Conservation (phyloP, 2,888 invertebrate species). For the Drosophila diplacantha region DNA sequence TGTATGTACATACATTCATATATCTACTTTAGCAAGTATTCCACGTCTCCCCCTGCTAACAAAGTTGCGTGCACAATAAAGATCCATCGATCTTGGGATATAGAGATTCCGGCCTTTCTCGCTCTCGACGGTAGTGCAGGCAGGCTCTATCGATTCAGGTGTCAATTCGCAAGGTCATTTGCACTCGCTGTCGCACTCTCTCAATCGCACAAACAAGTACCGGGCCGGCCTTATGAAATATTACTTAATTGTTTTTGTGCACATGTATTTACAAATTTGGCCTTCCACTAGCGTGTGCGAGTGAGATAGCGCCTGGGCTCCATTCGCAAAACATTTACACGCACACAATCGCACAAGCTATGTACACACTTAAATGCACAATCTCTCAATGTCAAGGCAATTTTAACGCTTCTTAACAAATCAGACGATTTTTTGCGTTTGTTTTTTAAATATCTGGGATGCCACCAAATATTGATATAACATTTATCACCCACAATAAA, state of each 20-base stretch:
- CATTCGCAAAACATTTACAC: conserved; percentile 33
- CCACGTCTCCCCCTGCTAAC: neutral
- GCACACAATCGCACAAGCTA: conserved; percentile 7
- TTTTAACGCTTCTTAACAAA: conserved; percentile 35
- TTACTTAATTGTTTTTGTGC: conserved; percentile 33
- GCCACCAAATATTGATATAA: conserved; percentile 41
- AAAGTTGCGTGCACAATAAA: no score
- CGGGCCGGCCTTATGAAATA: conserved; percentile 28
- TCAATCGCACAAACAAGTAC: conserved; percentile 9
- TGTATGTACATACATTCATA: no score
- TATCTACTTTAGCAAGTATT: neutral
- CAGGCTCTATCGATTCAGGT: conserved; percentile 27
- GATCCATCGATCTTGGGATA: conserved; percentile 9
- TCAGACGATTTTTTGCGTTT: neutral
- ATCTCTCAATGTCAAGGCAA: conserved; percentile 66
- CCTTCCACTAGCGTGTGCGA: conserved; percentile 10
- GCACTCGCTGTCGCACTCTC: conserved; percentile 22
- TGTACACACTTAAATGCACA: conserved; percentile 8
- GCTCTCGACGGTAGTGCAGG: conserved; percentile 12
- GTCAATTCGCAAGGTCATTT: conserved; percentile 38
- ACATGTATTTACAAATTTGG: conserved; percentile 28
- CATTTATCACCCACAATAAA: conserved; percentile 29
- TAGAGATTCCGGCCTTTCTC: conserved; percentile 16
- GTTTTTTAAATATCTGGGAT: conserved; percentile 41
- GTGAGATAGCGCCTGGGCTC: conserved; percentile 25